A percentile compares a stretch with the other conserved stretches of the same genome.
Evolutionary conservation across 1,140 invertebrate genomes (phyloP).

Genomic region (Saccostrea echinata): DNA sequence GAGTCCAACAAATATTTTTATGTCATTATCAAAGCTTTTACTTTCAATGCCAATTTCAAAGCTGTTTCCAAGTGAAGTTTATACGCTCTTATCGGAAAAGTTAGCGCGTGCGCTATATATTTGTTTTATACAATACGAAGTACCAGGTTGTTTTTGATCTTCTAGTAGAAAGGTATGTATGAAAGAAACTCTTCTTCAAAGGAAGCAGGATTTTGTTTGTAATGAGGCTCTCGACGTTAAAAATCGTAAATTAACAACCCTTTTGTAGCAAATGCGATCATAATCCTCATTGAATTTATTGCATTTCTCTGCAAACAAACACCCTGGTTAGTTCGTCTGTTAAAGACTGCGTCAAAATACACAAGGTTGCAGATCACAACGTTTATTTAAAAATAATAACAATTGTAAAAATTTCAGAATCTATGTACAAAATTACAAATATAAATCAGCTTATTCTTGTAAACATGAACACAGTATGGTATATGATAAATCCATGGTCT

Average conservation of each 20-base stretch:
- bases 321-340: not conserved
- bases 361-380: slow-evolving; percentile 10
- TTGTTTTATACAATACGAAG: not conserved
- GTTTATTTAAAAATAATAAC: slow-evolving; percentile 14
- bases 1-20: not conserved
- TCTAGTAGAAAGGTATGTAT: not conserved
- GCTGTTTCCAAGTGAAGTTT: not conserved
- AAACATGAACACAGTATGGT: slow-evolving; percentile 20
- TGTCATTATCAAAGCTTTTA: not conserved
- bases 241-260: not conserved
- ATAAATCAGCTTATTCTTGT: not conserved
- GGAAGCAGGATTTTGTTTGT: not conserved
- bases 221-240: not conserved
- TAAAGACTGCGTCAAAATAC: not conserved
- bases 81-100: no score
- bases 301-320: not conserved
- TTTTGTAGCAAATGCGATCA: not conserved
- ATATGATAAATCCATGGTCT: not conserved
- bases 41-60: not conserved
- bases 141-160: not conserved
- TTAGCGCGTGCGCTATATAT: not conserved
- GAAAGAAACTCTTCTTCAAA: not conserved
- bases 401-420: slow-evolving; percentile 9
- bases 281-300: not conserved
- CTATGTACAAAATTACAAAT: not conserved